Evolutionary conservation across 2,888 invertebrate species (phyloP), one percentile per base, ranked within the genome.

Genomic region (Callyntrura sp.): DNA sequence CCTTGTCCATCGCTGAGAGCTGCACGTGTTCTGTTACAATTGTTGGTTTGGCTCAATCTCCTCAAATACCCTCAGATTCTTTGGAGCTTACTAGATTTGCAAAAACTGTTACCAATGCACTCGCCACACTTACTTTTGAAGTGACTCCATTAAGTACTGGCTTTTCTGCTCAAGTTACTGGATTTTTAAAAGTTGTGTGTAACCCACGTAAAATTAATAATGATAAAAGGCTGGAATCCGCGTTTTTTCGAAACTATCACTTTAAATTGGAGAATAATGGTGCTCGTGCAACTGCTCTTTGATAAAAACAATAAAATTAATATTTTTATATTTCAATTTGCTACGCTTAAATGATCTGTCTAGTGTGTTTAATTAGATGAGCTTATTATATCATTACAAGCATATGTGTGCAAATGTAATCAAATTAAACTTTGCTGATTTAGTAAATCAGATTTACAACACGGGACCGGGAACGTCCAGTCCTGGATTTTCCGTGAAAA

Each of bases 221-320:
- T 4, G 43, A 60, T 12, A 88, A 48, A 45, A 60, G 23, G 12
- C 0, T 17, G 8, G 62, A 88, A 20, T 14, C 51, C 0, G 68
- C 70, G 8, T 88, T 88, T 51, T 83, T 76, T 23, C 73, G 28
- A 23, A 88, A 11, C 62, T 88, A 20, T 76, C 88, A 88, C 51
- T 88, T 88, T 76, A 88, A 88, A 35, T 51, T 88, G n/a, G 88
- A 88, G 6, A 83, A 17, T 35, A 88, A 83, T 57, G 0, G 62
- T 48, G 88, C 68, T 14, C 51, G 83, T 45, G 83, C 55, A 1
- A 83, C 76, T 43, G 82, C 88, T 5, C 73, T 88, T 79, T 79
- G 35, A 57, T 17, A 8, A 5, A 35, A 79, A 35, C 11, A 79
- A n/a, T n/a, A n/a, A 57, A 11, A n/a, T 25, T 35, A 79, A 57